A percentile compares a stretch with the other conserved stretches of the same genome.
These are phyloP conservation scores for Drosophila paucipuncta DNA, from an alignment of 2,888 invertebrate species.

Conservation along the genomic window DNA sequence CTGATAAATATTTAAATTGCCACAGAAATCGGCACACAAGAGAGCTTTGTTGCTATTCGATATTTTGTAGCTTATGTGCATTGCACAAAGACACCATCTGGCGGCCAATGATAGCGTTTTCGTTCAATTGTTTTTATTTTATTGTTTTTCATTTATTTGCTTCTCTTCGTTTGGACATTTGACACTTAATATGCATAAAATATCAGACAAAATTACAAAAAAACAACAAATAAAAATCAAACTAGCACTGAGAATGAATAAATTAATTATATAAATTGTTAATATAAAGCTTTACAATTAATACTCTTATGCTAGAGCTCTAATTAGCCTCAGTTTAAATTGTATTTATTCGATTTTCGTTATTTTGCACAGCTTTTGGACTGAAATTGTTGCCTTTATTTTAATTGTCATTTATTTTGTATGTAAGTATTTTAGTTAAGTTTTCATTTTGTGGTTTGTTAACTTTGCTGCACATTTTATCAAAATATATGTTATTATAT, in stretches of 20 bases:
- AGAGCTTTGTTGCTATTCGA: constrained; percentile 4
- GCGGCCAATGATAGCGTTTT: constrained; percentile 30
- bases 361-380: constrained; percentile 17
- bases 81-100: constrained; percentile 27
- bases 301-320: constrained; percentile 2
- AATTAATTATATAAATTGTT: constrained; percentile 21
- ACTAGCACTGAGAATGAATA: constrained; percentile 15
- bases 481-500: constrained; percentile 58
- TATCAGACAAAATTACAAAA: constrained; percentile 48
- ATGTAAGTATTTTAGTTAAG: background rate
- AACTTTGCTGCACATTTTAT: constrained; percentile 27
- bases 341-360: background rate
- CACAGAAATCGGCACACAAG: constrained; percentile 33
- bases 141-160: constrained; percentile 44
- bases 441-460: constrained; percentile 1
- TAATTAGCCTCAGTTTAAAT: constrained; percentile 13
- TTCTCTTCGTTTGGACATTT: constrained; percentile 7
- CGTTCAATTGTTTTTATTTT: background rate
- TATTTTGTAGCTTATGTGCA: background rate
- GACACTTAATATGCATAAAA: constrained; percentile 39
- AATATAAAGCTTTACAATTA: constrained; percentile 34
- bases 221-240: constrained; percentile 14
- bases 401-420: constrained; percentile 1
- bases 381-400: constrained; percentile 12
- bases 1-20: constrained; percentile 74